phyloP scores from a whole-genome alignment of 2,113 vertebrate species.

The western clawed frog (Xenopus tropicalis) region UCB_Xtro_10.0 CM004452.2:25497001-25497500 shows the following conservation, averaged over 20 bases:
- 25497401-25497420: not conserved
- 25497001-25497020: too few species aligned
- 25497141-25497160: conserved; percentile 17
- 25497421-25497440: not conserved
- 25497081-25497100: too few species aligned
- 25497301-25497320: conserved; percentile 16
- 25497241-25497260: conserved; percentile 51
- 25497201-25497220: conserved; percentile 41
- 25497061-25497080: too few species aligned
- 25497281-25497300: conserved; percentile 35
- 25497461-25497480: too few species aligned
- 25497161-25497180: conserved; percentile 7
- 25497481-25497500: too few species aligned
- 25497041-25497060: too few species aligned
- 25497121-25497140: conserved; percentile 12
- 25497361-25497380: not conserved
- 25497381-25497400: not conserved
- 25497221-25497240: conserved; percentile 10
- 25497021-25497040: too few species aligned
- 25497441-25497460: not conserved
- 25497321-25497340: not conserved
- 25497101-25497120: too few species aligned
- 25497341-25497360: not conserved
- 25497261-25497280: conserved; percentile 47
- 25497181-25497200: conserved; percentile 35